A percentile compares a stretch with the other conserved stretches of the same genome.
phyloP scores from a whole-genome alignment of 2,888 invertebrate species.

The Cerceris rybyensis region DNA sequence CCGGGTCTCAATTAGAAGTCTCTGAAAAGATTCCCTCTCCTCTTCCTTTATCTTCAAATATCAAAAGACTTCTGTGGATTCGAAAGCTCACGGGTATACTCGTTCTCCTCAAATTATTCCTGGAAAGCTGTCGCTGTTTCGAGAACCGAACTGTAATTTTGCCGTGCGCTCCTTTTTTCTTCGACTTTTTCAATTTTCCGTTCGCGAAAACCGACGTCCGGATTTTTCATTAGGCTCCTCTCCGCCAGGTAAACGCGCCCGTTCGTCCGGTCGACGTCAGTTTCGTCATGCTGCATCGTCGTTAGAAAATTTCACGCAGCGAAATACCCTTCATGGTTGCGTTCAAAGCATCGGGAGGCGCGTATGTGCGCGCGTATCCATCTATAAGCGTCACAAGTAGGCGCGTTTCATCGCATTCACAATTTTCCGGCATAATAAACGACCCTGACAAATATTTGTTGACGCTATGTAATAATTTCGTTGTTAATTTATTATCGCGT shows the following conservation, averaged over 20 bases:
- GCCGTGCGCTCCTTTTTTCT: background rate
- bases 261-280: constrained; percentile 17
- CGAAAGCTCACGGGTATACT: constrained; percentile 36
- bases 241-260: constrained; percentile 38
- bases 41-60: constrained; percentile 39
- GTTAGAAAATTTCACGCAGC: background rate
- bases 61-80: constrained; percentile 29
- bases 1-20: constrained; percentile 45
- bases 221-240: background rate
- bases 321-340: no score
- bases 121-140: constrained; percentile 32
- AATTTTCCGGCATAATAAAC: constrained; percentile 39
- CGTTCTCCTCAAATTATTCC: constrained; percentile 41
- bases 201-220: background rate
- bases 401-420: constrained; percentile 30
- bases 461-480: constrained; percentile 32
- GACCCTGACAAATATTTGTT: constrained; percentile 24
- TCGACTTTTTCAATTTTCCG: background rate
- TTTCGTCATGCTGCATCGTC: background rate
- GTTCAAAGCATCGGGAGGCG: no score
- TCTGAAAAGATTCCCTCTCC: background rate
- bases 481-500: constrained; percentile 40
- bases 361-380: no score
- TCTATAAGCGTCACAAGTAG: background rate
- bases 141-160: constrained; percentile 12